phyloP scores from a whole-genome alignment of 2,113 vertebrate species.

The Etheostoma spectabile region DNA sequence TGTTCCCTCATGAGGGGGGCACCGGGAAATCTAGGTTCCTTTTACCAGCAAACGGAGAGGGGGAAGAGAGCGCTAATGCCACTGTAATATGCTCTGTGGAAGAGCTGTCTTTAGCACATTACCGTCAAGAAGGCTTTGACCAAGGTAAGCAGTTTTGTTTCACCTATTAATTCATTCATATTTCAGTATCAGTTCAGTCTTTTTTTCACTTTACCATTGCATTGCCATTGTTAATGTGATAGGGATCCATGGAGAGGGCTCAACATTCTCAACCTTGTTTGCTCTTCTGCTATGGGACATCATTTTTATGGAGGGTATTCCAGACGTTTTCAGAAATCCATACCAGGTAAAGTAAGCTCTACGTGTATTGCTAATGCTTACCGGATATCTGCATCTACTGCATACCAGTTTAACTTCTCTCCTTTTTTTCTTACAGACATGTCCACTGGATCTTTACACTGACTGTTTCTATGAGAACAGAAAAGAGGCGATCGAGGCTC shows the following conservation, averaged over 20 bases:
- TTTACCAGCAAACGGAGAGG: constrained; percentile 76
- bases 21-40: constrained; percentile 93
- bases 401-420: not conserved
- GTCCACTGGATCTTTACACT: constrained; percentile 92
- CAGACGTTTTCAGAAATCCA: constrained; percentile 91
- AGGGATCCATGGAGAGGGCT: constrained; percentile 98
- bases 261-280: constrained; percentile 91
- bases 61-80: constrained; percentile 39
- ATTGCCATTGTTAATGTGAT: not conserved
- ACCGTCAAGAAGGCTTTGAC: constrained; percentile 90
- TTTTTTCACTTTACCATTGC: not conserved
- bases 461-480: constrained; percentile 93
- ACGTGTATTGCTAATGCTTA: not conserved
- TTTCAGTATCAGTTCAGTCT: not conserved
- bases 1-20: constrained; percentile 91
- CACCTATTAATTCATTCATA: not conserved
- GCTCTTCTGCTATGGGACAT: constrained; percentile 94
- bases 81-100: constrained; percentile 95
- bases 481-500: constrained; percentile 82
- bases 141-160: constrained; percentile 84
- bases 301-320: constrained; percentile 91
- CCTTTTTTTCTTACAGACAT: constrained; percentile 78
- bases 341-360: constrained; percentile 88
- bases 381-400: not conserved
- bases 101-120: constrained; percentile 90